Percentiles rank a stretch among this genome's conserved stretches.
Evolutionary conservation across 2,797 vertebrate genomes (phyloP).

Genomic region (Trichosurus vulpecula): DNA sequence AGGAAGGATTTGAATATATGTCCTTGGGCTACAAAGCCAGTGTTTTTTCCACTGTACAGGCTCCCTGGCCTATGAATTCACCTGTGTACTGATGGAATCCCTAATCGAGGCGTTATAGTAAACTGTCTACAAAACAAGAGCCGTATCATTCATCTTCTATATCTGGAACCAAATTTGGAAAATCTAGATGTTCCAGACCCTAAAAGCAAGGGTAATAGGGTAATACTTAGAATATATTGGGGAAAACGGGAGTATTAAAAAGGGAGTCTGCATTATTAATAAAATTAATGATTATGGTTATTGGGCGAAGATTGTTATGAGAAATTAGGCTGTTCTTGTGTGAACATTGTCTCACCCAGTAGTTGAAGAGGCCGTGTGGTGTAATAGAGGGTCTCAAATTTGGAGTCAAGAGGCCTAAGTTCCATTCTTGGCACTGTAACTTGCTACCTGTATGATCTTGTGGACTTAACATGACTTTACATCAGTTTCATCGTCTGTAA

Average conservation of each 20-base stretch:
- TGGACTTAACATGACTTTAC: background rate
- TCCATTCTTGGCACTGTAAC: background rate
- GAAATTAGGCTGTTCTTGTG: background rate
- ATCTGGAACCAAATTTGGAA: background rate
- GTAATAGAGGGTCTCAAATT: slow-evolving; percentile 9
- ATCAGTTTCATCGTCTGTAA: slow-evolving; percentile 34
- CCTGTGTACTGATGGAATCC: background rate
- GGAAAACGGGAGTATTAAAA: background rate
- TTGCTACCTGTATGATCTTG: background rate
- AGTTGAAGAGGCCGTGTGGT: background rate
- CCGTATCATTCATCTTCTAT: background rate
- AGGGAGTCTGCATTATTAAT: background rate
- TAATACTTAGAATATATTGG: background rate
- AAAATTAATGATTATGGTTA: background rate
- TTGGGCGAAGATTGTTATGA: background rate
- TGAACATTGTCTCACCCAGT: background rate
- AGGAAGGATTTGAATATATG: background rate
- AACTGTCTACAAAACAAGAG: background rate
- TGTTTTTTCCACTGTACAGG: background rate
- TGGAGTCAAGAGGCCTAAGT: background rate
- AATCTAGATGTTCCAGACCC: background rate
- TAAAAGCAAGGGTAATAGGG: background rate
- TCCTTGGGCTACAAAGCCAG: background rate
- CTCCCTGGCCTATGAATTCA: background rate
- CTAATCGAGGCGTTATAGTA: background rate